A percentile compares a stretch with the other conserved stretches of the same genome.
Evolutionary conservation across 2,797 vertebrate species (phyloP).

Genomic region (Rhabdomys pumilio): DNA sequence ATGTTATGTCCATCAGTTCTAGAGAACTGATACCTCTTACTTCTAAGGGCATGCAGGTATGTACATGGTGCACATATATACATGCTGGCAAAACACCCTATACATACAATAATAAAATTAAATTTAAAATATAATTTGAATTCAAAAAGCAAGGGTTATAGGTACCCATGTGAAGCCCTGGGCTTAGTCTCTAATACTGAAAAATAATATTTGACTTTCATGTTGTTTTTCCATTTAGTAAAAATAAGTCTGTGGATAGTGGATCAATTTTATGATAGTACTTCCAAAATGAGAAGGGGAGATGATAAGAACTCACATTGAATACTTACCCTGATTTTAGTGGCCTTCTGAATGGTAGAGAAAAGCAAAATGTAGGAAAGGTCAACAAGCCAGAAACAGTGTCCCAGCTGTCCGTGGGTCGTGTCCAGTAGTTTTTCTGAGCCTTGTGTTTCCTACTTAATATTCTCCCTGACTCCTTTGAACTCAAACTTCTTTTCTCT

Average conservation of each 20-base stretch:
- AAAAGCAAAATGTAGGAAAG: background rate
- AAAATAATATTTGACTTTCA: constrained; percentile 1
- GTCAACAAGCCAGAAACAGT: background rate
- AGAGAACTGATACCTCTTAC: background rate
- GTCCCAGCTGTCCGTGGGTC: background rate
- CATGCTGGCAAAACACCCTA: background rate
- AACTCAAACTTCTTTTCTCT: background rate
- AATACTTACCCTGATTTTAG: background rate
- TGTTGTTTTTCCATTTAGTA: background rate
- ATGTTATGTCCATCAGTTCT: background rate
- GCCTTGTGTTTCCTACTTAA: background rate
- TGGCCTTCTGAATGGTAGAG: background rate
- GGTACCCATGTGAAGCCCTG: background rate
- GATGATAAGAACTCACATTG: background rate
- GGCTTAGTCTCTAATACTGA: background rate
- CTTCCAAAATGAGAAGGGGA: background rate
- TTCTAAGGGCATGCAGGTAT: background rate
- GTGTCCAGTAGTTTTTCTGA: background rate
- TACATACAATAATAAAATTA: background rate
- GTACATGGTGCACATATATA: no score
- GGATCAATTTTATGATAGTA: background rate
- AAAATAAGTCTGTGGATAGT: background rate
- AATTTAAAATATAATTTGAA: background rate
- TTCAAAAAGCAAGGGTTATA: background rate
- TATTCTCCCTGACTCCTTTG: background rate